Conservation (phyloP, 2,797 vertebrate genomes). For the Psittacula echo region DNA sequence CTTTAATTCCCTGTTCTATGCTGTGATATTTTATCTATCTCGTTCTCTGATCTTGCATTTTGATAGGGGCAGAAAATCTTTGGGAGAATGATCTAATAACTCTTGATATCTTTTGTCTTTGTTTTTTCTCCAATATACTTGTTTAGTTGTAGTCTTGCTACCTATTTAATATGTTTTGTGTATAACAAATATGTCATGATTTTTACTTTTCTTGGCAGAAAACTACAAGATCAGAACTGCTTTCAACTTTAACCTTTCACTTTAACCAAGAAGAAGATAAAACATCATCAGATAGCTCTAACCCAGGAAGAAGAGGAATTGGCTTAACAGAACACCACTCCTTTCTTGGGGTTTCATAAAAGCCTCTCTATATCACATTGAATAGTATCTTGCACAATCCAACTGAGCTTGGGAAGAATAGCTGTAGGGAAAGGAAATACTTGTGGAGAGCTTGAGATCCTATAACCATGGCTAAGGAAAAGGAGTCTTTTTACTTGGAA, state of each 20-base stretch:
- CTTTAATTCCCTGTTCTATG: slow-evolving; percentile 34
- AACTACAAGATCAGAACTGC: not conserved
- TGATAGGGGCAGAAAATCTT: slow-evolving; percentile 40
- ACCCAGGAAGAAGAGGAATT: not conserved
- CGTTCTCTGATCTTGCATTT: slow-evolving; percentile 57
- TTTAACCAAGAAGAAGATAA: not conserved
- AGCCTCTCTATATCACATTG: not conserved
- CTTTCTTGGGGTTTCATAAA: not conserved
- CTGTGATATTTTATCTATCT: slow-evolving; percentile 44
- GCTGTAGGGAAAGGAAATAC: not conserved
- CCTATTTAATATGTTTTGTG: not conserved
- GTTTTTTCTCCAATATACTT: not conserved
- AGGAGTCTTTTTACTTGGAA: not conserved
- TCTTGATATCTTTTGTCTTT: not conserved
- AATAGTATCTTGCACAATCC: not conserved
- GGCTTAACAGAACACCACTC: not conserved
- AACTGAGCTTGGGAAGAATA: not conserved
- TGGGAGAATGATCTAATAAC: slow-evolving; percentile 37
- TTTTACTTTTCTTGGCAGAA: not conserved
- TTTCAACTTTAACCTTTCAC: not conserved
- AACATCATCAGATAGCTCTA: not conserved
- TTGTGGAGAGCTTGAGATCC: not conserved
- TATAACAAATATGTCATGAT: not conserved
- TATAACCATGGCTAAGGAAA: not conserved
- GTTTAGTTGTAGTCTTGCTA: not conserved